These are phyloP conservation scores for Acanthurus tractus DNA, from an alignment of 2,797 vertebrate genomes.

Conservation along the genomic window DNA sequence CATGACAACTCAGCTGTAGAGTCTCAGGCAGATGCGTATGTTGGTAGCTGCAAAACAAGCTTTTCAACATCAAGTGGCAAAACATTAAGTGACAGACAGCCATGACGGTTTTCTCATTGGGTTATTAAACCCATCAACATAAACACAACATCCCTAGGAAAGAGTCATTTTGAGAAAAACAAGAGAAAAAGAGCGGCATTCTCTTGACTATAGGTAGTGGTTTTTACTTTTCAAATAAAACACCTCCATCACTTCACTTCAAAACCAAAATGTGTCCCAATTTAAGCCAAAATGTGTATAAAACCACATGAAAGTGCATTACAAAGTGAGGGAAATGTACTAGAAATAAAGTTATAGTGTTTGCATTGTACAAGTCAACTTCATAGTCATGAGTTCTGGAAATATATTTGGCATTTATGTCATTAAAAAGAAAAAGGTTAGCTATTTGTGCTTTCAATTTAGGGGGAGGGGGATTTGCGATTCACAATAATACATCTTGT, in stretches of 20 bases:
- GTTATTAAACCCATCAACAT: constrained; percentile 26
- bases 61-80: constrained; percentile 66
- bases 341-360: constrained; percentile 69
- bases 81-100: constrained; percentile 56
- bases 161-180: constrained; percentile 8
- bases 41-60: constrained; percentile 53
- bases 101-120: constrained; percentile 21
- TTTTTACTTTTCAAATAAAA: constrained; percentile 73
- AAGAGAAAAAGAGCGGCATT: constrained; percentile 30
- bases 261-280: constrained; percentile 64
- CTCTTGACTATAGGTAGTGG: constrained; percentile 76
- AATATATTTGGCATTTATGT: constrained; percentile 83
- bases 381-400: constrained; percentile 69
- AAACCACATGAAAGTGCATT: constrained; percentile 84
- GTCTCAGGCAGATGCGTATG: constrained; percentile 51
- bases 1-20: constrained; percentile 31
- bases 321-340: constrained; percentile 73
- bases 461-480: constrained; percentile 48
- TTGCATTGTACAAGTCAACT: constrained; percentile 70
- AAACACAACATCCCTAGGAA: constrained; percentile 42
- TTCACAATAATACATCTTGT: constrained; percentile 80
- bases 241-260: constrained; percentile 56
- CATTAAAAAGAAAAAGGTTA: constrained; percentile 67
- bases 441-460: constrained; percentile 83
- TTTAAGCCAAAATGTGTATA: constrained; percentile 67